Evolutionary conservation across 2,797 vertebrate species (phyloP), one percentile per base, ranked within the genome.

Genomic region (Anniella stebbinsi): DNA sequence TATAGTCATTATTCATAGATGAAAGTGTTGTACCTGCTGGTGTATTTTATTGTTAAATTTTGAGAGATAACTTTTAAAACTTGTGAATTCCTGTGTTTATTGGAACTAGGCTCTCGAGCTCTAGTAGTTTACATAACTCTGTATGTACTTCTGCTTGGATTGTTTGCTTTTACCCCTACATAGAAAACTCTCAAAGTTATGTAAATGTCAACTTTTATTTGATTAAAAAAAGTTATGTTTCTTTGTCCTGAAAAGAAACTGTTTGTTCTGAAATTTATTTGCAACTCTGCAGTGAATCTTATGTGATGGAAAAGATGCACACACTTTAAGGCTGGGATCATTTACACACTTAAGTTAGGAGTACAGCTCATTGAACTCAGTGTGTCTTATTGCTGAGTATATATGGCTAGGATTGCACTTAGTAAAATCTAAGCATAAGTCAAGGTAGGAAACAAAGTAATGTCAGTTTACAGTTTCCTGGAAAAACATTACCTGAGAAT

Each of bases 171-270:
- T 25, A 92, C 86, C 76, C 86, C 77, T 86, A 84, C 66, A 91
- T 73, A 92, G 89, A 82, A 63, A 91, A 91, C 90, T 91, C 75
- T 94, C 95, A 92, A 92, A 91, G 91, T 87, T 90, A 54, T 54
- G 90, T 90, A 94, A 95, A 95, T 94, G 94, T 94, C 0, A 94
- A 90, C 92, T 94, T 63, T 94, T 95, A 95, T 93, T 96, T 95
- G 95, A 94, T 88, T 76, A 76, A 84, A 21, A 84, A 21, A 66
- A 48, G 70, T 70, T 75, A 82, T 73, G 33, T 81, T 80, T 66
- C 60, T 33, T 63, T 88, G 45, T 75, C 3, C 30, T 63, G 28
- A n/a, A 83, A 84, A 63, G 28, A 83, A 45, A 63, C 38, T 63
- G 21, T 82, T 88, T 88, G 25, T 73, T 75, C 70, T 41, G 38